A percentile compares a stretch with the other conserved stretches of the same genome.
Evolutionary conservation across 2,888 invertebrate genomes (phyloP).

Genomic region (Drosophila recens): DNA sequence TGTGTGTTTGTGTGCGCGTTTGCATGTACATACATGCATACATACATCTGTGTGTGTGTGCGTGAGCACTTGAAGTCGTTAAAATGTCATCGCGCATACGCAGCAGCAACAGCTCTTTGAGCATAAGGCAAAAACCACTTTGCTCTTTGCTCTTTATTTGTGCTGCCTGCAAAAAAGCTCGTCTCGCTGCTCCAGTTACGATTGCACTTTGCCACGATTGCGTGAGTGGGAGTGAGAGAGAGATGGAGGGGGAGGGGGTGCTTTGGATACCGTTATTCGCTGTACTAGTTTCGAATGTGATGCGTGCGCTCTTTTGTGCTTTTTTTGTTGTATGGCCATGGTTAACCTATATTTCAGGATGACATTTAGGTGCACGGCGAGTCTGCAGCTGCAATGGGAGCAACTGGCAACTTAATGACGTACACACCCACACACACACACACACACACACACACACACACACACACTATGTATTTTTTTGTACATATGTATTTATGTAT

Average conservation of each 20-base stretch:
- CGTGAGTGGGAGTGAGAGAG: not conserved
- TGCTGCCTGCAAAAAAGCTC: slow-evolving; percentile 22
- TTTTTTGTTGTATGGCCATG: slow-evolving; percentile 25
- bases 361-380: slow-evolving; percentile 53
- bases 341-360: slow-evolving; percentile 62
- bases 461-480: not conserved
- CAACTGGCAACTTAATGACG: slow-evolving; percentile 41
- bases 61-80: slow-evolving; percentile 41
- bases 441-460: too few species aligned
- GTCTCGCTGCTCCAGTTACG: slow-evolving; percentile 44
- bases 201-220: slow-evolving; percentile 32
- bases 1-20: slow-evolving; percentile 22
- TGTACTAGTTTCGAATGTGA: slow-evolving; percentile 21
- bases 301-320: slow-evolving; percentile 36
- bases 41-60: slow-evolving; percentile 16
- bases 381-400: slow-evolving; percentile 32
- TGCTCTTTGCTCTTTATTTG: slow-evolving; percentile 21
- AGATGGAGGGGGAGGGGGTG: not conserved
- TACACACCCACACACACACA: slow-evolving; percentile 14
- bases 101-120: slow-evolving; percentile 35
- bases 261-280: slow-evolving; percentile 2
- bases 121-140: slow-evolving; percentile 15
- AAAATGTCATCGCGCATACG: slow-evolving; percentile 72
- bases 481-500: not conserved
- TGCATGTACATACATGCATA: slow-evolving; percentile 17